Percentiles rank a stretch among this genome's conserved stretches.
phyloP scores from a whole-genome alignment of 2,888 invertebrate genomes.

The Epiblema foenella region DNA sequence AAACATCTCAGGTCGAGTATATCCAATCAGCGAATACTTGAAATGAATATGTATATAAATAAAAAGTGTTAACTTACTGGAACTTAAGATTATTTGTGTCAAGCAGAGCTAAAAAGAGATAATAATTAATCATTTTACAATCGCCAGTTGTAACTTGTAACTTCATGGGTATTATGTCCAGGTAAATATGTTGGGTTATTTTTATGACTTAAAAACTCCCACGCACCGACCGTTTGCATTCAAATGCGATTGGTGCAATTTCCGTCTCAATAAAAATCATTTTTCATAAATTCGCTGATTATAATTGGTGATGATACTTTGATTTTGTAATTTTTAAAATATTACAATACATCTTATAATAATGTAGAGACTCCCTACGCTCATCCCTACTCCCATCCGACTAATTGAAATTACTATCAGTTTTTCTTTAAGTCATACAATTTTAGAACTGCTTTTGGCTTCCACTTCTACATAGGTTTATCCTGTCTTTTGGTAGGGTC shows the following conservation, averaged over 20 bases:
- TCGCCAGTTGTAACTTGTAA: conserved; percentile 14
- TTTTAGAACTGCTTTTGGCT: no score
- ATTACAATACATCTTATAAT: no score
- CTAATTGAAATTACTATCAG: no score
- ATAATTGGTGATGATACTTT: not conserved
- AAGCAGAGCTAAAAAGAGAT: conserved; percentile 6
- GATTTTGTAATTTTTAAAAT: not conserved
- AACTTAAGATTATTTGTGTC: not conserved
- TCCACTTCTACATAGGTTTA: no score
- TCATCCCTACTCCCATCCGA: no score
- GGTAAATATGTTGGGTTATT: conserved; percentile 5
- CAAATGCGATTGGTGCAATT: conserved; percentile 16
- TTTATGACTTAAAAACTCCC: conserved; percentile 30
- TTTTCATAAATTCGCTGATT: not conserved
- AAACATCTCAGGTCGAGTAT: no score
- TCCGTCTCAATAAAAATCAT: not conserved
- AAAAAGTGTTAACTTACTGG: not conserved
- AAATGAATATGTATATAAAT: not conserved
- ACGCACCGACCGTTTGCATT: conserved; percentile 32
- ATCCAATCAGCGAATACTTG: no score
- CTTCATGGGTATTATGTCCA: conserved; percentile 10
- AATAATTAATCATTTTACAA: conserved; percentile 22
- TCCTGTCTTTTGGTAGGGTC: no score
- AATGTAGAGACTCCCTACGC: no score
- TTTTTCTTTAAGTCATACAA: no score